A percentile compares a stretch with the other conserved stretches of the same genome.
phyloP scores from a whole-genome alignment of 2,113 vertebrate species.

The Phyllostomus discolor region DNA sequence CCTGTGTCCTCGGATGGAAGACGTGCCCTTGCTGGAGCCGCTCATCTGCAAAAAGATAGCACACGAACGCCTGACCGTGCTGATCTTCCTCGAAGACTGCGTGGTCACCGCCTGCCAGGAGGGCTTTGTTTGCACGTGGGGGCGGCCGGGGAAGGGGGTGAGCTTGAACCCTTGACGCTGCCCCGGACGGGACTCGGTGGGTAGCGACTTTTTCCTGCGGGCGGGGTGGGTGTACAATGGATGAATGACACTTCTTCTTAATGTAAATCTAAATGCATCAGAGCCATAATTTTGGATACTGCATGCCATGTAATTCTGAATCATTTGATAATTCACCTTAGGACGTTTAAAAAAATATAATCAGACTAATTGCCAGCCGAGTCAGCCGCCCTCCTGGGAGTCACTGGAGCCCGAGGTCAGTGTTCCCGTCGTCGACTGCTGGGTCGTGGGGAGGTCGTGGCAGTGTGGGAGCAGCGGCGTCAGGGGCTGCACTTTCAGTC shows the following conservation, averaged over 20 bases:
- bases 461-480: conserved; percentile 71
- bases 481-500: conserved; percentile 67
- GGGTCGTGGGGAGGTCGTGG: conserved; percentile 72
- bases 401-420: conserved; percentile 75
- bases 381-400: conserved; percentile 71
- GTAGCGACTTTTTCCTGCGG: conserved; percentile 69
- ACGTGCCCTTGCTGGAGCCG: conserved; percentile 97
- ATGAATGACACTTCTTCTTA: conserved; percentile 85
- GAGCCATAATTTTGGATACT: conserved; percentile 90
- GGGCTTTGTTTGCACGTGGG: conserved; percentile 99
- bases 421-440: conserved; percentile 72
- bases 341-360: conserved; percentile 75
- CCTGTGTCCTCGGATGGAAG: conserved; percentile 97
- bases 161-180: conserved; percentile 92
- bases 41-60: conserved; percentile 99
- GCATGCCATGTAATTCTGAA: conserved; percentile 87
- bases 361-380: conserved; percentile 83
- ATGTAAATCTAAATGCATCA: conserved; percentile 84
- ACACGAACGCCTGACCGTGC: conserved; percentile 98
- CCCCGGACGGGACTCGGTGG: conserved; percentile 82
- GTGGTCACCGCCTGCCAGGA: conserved; percentile 99
- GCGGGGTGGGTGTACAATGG: conserved; percentile 77
- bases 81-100: conserved; percentile 99
- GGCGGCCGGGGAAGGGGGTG: conserved; percentile 99
- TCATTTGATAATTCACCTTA: conserved; percentile 86